Percentiles rank a stretch among this genome's conserved stretches.
Evolutionary conservation across 23 tunicate species (phyloP).

Genomic region (Halocynthia aurantium): DNA sequence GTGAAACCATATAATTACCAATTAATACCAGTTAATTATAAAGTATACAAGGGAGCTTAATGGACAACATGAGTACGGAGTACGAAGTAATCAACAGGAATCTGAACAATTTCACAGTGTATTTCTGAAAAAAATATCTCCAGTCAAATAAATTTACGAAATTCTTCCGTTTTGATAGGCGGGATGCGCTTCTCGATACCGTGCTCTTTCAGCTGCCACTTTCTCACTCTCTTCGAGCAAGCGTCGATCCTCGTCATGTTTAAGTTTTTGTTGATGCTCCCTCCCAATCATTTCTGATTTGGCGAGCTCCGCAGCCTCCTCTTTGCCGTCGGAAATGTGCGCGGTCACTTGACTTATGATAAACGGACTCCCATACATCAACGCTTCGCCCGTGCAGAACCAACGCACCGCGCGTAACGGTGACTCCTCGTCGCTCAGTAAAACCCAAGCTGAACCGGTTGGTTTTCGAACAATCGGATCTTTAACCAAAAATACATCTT

Average conservation of each 20-base stretch:
- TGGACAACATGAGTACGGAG: too few relatives aligned
- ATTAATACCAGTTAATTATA: too few relatives aligned
- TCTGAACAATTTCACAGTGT: too few relatives aligned
- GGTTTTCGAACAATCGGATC: constrained; percentile 66
- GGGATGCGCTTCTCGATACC: constrained; percentile 80
- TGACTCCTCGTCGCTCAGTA: constrained; percentile 41
- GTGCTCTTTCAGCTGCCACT: constrained; percentile 78
- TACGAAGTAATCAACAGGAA: too few relatives aligned
- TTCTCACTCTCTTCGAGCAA: constrained; percentile 66
- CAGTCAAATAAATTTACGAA: constrained; percentile 20
- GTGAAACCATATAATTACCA: too few relatives aligned
- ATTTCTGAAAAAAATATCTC: too few relatives aligned
- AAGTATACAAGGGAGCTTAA: too few relatives aligned
- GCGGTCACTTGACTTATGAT: constrained; percentile 38
- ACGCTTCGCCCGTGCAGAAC: constrained; percentile 54
- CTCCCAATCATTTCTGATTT: constrained; percentile 29
- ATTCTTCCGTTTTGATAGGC: constrained; percentile 86
- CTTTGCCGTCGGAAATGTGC: constrained; percentile 10
- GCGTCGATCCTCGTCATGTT: constrained; percentile 24
- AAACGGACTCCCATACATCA: constrained; percentile 67
- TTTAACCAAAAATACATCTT: constrained; percentile 48
- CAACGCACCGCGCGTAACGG: constrained; percentile 42
- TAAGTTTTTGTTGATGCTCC: constrained; percentile 23
- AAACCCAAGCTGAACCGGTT: constrained; percentile 82
- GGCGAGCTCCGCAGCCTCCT: constrained; percentile 24